A percentile compares a stretch with the other conserved stretches of the same genome.
phyloP scores from a whole-genome alignment of 2,113 vertebrate species.

The Phalacrocorax aristotelis region DNA sequence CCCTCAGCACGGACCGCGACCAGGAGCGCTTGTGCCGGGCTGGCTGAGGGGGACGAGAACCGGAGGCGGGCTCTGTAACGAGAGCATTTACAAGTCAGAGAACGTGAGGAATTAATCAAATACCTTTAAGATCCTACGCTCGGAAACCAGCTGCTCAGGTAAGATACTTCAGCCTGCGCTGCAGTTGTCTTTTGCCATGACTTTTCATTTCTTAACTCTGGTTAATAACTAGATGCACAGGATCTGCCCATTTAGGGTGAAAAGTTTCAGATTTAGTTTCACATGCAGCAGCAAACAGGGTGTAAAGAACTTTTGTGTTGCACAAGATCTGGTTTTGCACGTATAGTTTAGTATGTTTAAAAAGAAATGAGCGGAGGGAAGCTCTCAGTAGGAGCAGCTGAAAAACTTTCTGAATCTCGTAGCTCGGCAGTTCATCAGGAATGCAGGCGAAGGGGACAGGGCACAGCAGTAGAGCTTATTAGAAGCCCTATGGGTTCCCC shows the following conservation, averaged over 20 bases:
- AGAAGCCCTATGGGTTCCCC: background rate
- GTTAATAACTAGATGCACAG: background rate
- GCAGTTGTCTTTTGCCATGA: background rate
- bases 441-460: background rate
- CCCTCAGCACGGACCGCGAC: constrained; percentile 73
- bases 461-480: background rate
- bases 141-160: background rate
- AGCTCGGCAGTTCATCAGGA: background rate
- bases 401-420: background rate
- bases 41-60: constrained; percentile 52
- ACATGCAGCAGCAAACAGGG: background rate
- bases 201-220: background rate
- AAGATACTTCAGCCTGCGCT: background rate
- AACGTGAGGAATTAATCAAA: background rate
- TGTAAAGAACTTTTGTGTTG: background rate
- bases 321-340: background rate
- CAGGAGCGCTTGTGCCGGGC: constrained; percentile 63
- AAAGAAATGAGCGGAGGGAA: background rate
- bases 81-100: background rate
- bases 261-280: background rate
- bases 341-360: background rate
- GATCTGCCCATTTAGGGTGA: background rate
- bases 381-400: background rate
- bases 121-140: background rate
- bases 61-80: constrained; percentile 58